Base-by-base conservation (phyloP, 2,888 invertebrate genomes). In the Spialia ferax region DNA sequence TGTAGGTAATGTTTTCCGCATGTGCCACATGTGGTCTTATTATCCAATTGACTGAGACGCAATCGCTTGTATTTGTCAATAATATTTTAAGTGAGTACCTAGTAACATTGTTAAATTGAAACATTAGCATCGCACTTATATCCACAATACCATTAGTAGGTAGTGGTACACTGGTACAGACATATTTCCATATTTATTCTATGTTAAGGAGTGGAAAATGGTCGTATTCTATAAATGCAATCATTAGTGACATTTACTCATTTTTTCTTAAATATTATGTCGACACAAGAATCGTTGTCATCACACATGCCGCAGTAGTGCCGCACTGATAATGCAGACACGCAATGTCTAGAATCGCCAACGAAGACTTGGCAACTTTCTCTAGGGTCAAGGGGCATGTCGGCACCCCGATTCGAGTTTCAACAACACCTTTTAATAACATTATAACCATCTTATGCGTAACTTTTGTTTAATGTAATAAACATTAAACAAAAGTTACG, bases 371-470 rank as follows among this genome's bases (percentile, higher is more conserved):
- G 8, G 59, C 68, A 63, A 70, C 75, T 76, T 75, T 77, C 76
- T 75, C 75, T 74, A 69, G 74, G 75, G 74, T 74, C 71, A 76
- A 73, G 73, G 73, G 73, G 69, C 71, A 71, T 62, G 35, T 59
- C 65, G 63, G 61, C 69, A 66, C 71, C 70, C 68, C 71, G 69
- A 67, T 66, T 55, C 69, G 69, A 63, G 66, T 67, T 68, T 50
- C 63, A 70, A 73, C 73, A 69, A 66, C 62, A 52, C 59, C 57
- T 59, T 63, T 64, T 68, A 70, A 63, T 23, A 63, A 55, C 56
- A 22, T 63, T 64, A 64, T 48, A 68, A 71, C 60, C 60, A 67
- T 70, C 69, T 72, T 71, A 75, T 54, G 23, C 57, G 63, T n/a
- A n/a, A n/a, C n/a, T 60, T 73, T 73, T 69, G 62, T 70, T 69